Percentiles rank a stretch among this genome's conserved stretches.
Conservation (phyloP, 1,140 invertebrate species). For the Ptiloglossa arizonensis region DNA sequence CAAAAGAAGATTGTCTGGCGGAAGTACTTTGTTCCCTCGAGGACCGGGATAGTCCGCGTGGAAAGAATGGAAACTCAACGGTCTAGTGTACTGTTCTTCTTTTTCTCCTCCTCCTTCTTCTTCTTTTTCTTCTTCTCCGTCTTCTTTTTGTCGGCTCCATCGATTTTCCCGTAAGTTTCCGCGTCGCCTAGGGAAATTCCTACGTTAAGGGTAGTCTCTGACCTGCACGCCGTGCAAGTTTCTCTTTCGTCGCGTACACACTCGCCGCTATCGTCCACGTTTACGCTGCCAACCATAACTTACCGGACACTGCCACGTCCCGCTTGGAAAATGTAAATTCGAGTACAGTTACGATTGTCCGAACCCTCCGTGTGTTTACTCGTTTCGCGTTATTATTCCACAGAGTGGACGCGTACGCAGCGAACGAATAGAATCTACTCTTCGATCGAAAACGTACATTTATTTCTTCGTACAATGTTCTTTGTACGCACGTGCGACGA, state of each 20-base stretch:
- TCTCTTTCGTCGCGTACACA: background rate
- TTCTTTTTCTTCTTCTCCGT: background rate
- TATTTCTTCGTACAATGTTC: too few species aligned
- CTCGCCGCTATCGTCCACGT: too few species aligned
- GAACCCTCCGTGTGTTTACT: too few species aligned
- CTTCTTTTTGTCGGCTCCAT: too few species aligned
- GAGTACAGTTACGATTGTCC: too few species aligned
- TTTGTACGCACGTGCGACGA: too few species aligned
- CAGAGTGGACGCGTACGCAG: too few species aligned
- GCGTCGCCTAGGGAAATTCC: slow-evolving; percentile 38
- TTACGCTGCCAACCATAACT: background rate
- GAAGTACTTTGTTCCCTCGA: slow-evolving; percentile 10
- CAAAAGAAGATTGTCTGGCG: slow-evolving; percentile 1
- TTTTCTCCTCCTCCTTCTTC: background rate
- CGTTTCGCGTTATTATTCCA: too few species aligned
- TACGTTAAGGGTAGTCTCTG: slow-evolving; percentile 12
- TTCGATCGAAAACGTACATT: too few species aligned
- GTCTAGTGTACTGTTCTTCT: background rate
- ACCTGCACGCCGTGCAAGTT: background rate
- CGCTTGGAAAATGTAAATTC: too few species aligned
- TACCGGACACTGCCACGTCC: too few species aligned
- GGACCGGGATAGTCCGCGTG: background rate
- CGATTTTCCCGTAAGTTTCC: slow-evolving; percentile 13
- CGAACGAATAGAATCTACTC: too few species aligned
- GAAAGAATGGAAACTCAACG: slow-evolving; percentile 3